Evolutionary conservation across 2,888 invertebrate genomes (phyloP), one percentile per base, ranked within the genome.

Genomic region (Lapara coniferarum): DNA sequence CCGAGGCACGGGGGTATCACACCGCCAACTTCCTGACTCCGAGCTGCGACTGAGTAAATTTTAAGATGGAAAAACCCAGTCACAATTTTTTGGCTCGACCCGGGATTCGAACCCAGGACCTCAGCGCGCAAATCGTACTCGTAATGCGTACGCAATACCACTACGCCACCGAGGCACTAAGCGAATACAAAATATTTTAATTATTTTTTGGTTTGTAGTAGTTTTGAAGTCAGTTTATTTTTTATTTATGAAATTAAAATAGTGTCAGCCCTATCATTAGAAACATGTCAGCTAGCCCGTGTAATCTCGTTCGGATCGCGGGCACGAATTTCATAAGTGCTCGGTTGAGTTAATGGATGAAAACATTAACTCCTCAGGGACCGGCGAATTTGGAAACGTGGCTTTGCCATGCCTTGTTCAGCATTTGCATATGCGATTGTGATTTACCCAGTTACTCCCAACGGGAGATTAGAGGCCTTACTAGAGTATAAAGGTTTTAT

Each of bases 291-390:
- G 86, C 83, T 85, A 85, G 86, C 83, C 87, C 84, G 81, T 88
- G 87, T 91, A 90, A 92, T 91, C 90, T 89, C 79, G 86, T 90
- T 89, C 89, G 87, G 89, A 91, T 91, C 90, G 89, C 87, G 90
- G 85, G 86, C 89, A 90, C 87, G 90, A 91, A 90, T 89, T 91
- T 91, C 91, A 91, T 91, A 91, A 92, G 90, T 90, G 90, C 89
- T 88, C 84, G 87, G 84, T 87, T 82, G 84, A 87, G 87, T 87
- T 91, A 92, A 92, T 92, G 90, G 91, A 88, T 89, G 90, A 89
- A 91, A 91, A 90, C 91, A 91, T 92, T 91, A 91, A 91, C 89
- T 90, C 88, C 84, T 85, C 75, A 72, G 87, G 81, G 81, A 77
- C 81, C 83, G 77, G 79, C 82, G 81, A 83, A 78, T 81, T 82